Evolutionary conservation across 2,888 invertebrate species (phyloP).

Genomic region (Macrophya alboannulata): DNA sequence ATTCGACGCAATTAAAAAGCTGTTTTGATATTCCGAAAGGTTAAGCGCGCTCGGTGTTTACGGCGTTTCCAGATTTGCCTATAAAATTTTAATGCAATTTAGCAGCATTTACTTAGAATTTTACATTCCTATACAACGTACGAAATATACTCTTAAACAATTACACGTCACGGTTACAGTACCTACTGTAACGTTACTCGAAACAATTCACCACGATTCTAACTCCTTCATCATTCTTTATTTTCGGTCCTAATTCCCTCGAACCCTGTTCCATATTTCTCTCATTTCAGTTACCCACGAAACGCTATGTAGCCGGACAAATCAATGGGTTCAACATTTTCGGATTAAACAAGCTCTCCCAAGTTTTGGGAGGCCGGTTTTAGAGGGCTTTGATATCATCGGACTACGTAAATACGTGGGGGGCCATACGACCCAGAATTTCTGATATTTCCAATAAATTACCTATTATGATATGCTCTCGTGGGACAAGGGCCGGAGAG

Average conservation of each 20-base stretch:
- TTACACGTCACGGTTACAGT: background rate
- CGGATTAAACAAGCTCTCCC: constrained; percentile 9
- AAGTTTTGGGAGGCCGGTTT: background rate
- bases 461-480: constrained; percentile 54
- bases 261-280: background rate
- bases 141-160: background rate
- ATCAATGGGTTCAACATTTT: constrained; percentile 17
- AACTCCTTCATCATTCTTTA: background rate
- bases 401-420: constrained; percentile 17
- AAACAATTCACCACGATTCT: background rate
- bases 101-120: constrained; percentile 65
- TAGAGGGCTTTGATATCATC: constrained; percentile 24
- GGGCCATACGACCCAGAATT: constrained; percentile 40
- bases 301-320: background rate
- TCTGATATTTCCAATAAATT: constrained; percentile 47
- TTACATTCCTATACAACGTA: constrained; percentile 57
- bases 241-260: background rate
- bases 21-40: constrained; percentile 56
- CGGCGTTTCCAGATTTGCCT: constrained; percentile 48
- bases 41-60: constrained; percentile 50
- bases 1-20: constrained; percentile 55
- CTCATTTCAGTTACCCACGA: background rate
- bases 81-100: constrained; percentile 69
- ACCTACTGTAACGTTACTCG: background rate
- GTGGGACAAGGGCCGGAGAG: constrained; percentile 19